A percentile compares a stretch with the other conserved stretches of the same genome.
Conservation (phyloP, 1,140 invertebrate genomes). For the Drosophila parabipectinata region DNA sequence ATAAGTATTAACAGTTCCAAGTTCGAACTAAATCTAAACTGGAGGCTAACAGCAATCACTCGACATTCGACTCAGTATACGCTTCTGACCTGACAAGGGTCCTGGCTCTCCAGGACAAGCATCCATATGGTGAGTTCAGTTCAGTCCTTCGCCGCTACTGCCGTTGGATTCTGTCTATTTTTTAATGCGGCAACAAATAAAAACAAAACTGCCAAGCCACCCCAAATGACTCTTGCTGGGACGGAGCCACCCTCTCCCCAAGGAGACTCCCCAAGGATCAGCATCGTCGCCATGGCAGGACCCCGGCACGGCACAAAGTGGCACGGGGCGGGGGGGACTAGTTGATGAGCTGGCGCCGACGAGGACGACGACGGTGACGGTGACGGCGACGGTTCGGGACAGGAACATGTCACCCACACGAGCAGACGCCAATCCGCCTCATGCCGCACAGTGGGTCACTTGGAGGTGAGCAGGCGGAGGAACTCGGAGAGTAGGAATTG, state of each 20-base stretch:
- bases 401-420: conserved; percentile 69
- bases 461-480: conserved; percentile 4
- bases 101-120: conserved; percentile 24
- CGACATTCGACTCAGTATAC: too few species aligned
- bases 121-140: conserved; percentile 73
- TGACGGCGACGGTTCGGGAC: conserved; percentile 48
- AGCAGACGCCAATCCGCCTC: conserved; percentile 28
- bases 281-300: conserved; percentile 60
- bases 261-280: conserved; percentile 69
- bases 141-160: conserved; percentile 22
- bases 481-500: not conserved
- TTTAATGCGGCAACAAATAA: conserved; percentile 75
- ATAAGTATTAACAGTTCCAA: too few species aligned
- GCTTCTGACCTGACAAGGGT: conserved; percentile 8
- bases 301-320: not conserved
- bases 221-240: conserved; percentile 61
- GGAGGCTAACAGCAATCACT: too few species aligned
- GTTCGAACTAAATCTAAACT: not conserved
- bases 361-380: conserved; percentile 40
- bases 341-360: conserved; percentile 75
- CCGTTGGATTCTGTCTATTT: conserved; percentile 67
- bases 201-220: conserved; percentile 60
- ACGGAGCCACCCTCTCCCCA: conserved; percentile 13
- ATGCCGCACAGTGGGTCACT: conserved; percentile 43
- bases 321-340: conserved; percentile 20